These are phyloP conservation scores for Semotilus atromaculatus DNA, from an alignment of 2,797 vertebrate genomes.

Conservation along the genomic window DNA sequence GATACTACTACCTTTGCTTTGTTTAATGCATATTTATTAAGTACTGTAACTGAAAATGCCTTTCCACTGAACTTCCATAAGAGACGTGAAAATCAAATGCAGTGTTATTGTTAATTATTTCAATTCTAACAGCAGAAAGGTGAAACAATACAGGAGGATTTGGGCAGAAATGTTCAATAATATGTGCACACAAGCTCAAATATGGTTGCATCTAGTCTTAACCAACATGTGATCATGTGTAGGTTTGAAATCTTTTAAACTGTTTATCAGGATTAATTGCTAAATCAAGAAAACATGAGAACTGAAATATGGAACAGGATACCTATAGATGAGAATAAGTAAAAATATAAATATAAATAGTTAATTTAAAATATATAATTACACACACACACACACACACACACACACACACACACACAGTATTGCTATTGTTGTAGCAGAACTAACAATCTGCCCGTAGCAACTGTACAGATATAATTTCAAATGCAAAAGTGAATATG, in stretches of 20 bases:
- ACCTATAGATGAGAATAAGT: background rate
- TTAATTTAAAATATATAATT: background rate
- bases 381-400: background rate
- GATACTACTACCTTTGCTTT: background rate
- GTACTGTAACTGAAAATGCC: background rate
- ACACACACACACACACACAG: background rate
- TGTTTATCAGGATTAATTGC: background rate
- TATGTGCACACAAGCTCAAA: background rate
- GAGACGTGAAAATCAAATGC: background rate
- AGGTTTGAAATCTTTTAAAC: background rate
- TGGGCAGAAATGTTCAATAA: background rate
- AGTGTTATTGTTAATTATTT: background rate
- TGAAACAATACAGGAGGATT: background rate
- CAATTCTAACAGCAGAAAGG: background rate
- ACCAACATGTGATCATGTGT: background rate
- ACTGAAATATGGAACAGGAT: background rate
- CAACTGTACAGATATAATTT: background rate
- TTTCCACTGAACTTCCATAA: background rate
- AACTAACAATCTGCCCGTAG: background rate
- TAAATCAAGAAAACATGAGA: background rate
- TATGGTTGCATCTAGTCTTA: background rate
- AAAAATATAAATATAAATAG: background rate
- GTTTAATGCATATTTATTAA: constrained; percentile 19
- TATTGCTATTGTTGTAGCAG: background rate
- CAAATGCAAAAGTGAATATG: background rate